Conservation (phyloP, 2,888 invertebrate species). For the Halocaridina rubra region DNA sequence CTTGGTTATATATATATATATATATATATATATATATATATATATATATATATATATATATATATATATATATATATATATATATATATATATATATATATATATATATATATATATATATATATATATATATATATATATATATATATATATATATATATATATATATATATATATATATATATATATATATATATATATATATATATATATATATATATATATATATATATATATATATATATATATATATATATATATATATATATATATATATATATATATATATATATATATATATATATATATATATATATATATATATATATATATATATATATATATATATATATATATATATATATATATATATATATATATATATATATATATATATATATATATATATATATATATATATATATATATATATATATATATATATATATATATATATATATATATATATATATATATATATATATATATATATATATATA, state of each 20-base stretch:
- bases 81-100: neutral
- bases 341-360: neutral
- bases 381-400: slow-evolving; percentile 1
- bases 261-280: neutral
- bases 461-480: slow-evolving; percentile 18
- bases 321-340: slow-evolving; percentile 11
- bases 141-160: slow-evolving; percentile 11
- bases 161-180: neutral
- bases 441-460: neutral
- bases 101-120: neutral
- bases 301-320: neutral
- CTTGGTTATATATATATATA: neutral
- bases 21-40: neutral
- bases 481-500: neutral
- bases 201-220: neutral
- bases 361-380: neutral
- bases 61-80: neutral
- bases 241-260: neutral
- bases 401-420: neutral
- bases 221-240: neutral
- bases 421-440: neutral
- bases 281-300: neutral
- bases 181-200: neutral
- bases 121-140: slow-evolving; percentile 11
- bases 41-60: neutral